Evolutionary conservation across 2,888 invertebrate genomes (phyloP).

Genomic region (Eupithecia dodoneata): DNA sequence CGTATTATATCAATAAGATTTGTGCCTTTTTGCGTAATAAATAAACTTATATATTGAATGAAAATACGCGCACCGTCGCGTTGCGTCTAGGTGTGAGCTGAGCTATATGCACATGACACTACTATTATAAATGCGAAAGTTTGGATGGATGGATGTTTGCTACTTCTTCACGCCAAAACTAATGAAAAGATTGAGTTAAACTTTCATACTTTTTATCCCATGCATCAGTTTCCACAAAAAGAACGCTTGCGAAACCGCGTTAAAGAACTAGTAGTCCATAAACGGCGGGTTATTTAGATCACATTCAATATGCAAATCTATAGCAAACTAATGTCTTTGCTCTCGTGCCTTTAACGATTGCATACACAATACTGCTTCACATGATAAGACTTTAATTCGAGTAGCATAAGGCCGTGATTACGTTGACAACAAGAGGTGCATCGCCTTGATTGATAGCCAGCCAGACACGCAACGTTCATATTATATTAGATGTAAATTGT

Average conservation of each 20-base stretch:
- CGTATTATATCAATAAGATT: too few relatives aligned
- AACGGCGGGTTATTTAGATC: neutral
- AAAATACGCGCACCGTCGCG: too few relatives aligned
- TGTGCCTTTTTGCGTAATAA: too few relatives aligned
- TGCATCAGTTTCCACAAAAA: neutral
- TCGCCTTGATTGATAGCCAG: conserved; percentile 1
- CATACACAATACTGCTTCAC: neutral
- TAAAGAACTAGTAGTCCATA: neutral
- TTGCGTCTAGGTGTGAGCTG: too few relatives aligned
- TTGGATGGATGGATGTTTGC: neutral
- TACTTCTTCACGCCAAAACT: neutral
- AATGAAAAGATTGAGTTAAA: neutral
- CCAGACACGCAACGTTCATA: conserved; percentile 7
- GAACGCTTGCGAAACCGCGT: neutral
- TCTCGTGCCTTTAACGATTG: neutral
- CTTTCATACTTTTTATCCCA: neutral
- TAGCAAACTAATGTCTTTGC: neutral
- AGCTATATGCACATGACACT: too few relatives aligned
- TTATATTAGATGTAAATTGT: conserved; percentile 35
- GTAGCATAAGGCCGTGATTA: neutral
- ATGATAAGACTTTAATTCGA: neutral
- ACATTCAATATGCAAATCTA: neutral
- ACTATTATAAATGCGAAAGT: too few relatives aligned
- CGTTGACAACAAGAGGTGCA: neutral
- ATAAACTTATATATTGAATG: too few relatives aligned